Base-by-base conservation (phyloP, 2,113 vertebrate genomes). In the Panthera leo region DNA sequence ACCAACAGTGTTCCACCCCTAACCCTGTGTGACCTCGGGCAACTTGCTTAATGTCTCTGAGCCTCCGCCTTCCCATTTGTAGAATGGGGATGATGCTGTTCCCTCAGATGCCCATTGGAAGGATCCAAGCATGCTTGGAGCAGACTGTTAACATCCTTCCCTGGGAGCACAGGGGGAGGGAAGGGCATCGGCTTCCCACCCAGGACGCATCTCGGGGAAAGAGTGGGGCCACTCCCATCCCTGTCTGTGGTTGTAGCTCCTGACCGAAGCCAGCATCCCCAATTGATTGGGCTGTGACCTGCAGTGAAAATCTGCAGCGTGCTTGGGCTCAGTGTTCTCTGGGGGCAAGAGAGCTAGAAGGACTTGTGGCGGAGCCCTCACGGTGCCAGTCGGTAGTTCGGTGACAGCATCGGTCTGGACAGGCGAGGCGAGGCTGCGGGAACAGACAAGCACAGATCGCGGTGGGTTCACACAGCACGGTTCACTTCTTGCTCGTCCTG, bases 241-340 rank as follows among this genome's bases (percentile, higher is more conserved):
- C 63, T 12, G 4, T 5, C 7, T 13, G 42, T 15, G 18, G 16
- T 75, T 73, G 42, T 3, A n/a, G 83, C 65, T 67, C 31, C 55
- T 18, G 10, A 7, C n/a, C 0, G 0, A 21, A 1, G 61, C 27
- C 51, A 51, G 19, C 29, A 13, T n/a, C 7, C 67, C 31, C 21
- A 29, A 25, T 36, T n/a, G 36, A 29, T 23, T 5, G 42, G 73
- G 15, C 85, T 15, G 23, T 15, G 23, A 63, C 18, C 39, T 63
- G 31, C 1, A 48, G 93, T 87, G 78, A 55, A 75, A 88, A n/a
- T 95, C 67, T 82, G 16, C 34, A 18, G 15, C 11, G 4, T 36
- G 82, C 23, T 29, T 39, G 5, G 42, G 78, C 31, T 34, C 34
- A 5, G 13, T 27, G 18, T 18, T 51, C 18, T 85, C 39, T 42